These are phyloP conservation scores for Anoncus sp. DNA, from an alignment of 2,888 invertebrate genomes.

Conservation along the genomic window DNA sequence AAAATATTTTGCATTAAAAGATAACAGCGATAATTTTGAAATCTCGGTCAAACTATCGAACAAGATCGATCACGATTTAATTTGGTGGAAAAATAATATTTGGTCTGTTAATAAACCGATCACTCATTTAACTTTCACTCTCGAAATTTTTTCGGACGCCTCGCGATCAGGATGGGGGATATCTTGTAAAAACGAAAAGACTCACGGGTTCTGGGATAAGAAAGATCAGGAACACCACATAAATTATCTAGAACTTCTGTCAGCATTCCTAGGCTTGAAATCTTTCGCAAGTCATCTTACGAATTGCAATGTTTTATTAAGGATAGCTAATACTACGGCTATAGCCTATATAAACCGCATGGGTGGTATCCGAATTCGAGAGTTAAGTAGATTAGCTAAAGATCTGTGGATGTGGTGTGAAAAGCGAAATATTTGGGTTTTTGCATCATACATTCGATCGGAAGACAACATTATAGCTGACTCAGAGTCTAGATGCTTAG, in stretches of 20 bases:
- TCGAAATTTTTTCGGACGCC: constrained; percentile 23
- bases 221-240: constrained; percentile 9
- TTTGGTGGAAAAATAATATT: constrained; percentile 42
- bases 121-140: background rate
- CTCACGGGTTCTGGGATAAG: background rate
- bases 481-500: constrained; percentile 24
- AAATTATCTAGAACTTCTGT: constrained; percentile 31
- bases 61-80: constrained; percentile 23
- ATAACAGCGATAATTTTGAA: constrained; percentile 25
- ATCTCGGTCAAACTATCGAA: background rate
- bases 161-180: constrained; percentile 17
- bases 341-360: constrained; percentile 9
- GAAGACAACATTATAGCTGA: constrained; percentile 48
- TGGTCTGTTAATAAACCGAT: constrained; percentile 32
- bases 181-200: background rate
- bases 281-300: background rate
- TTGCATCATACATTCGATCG: constrained; percentile 44
- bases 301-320: constrained; percentile 16
- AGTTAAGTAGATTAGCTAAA: background rate
- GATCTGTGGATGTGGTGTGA: constrained; percentile 38
- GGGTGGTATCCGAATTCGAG: background rate
- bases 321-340: constrained; percentile 13
- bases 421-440: constrained; percentile 25
- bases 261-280: constrained; percentile 10
- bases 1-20: constrained; percentile 26